Percentiles rank a stretch among this genome's conserved stretches.
These are phyloP conservation scores for Slavum lentiscoides DNA, from an alignment of 2,888 invertebrate genomes.

Conservation along the genomic window DNA sequence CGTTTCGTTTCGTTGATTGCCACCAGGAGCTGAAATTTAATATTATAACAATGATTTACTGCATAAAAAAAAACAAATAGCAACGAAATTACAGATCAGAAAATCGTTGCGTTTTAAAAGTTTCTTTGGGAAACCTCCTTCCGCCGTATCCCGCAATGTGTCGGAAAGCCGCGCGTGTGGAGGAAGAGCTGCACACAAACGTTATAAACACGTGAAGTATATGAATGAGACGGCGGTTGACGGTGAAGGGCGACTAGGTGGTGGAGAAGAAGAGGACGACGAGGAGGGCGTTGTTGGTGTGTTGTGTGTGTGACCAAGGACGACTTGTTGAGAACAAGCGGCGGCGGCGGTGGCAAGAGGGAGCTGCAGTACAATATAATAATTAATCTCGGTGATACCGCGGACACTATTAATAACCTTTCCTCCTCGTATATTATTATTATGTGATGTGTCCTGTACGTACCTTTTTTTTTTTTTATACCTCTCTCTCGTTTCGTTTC, in stretches of 20 bases:
- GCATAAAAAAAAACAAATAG: too few species aligned
- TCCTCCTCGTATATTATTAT: slow-evolving; percentile 25
- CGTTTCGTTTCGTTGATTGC: too few species aligned
- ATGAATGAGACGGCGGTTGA: background rate
- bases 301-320: slow-evolving; percentile 39
- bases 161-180: too few species aligned
- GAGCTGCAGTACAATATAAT: slow-evolving; percentile 34
- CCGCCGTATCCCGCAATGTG: too few species aligned
- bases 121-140: too few species aligned
- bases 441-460: background rate
- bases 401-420: slow-evolving; percentile 52
- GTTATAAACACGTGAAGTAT: background rate
- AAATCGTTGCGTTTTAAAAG: too few species aligned
- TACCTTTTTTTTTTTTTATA: slow-evolving; percentile 3
- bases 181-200: too few species aligned
- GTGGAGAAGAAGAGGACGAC: slow-evolving; percentile 40
- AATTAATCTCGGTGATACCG: slow-evolving; percentile 45
- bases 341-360: slow-evolving; percentile 20
- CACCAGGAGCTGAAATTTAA: too few species aligned
- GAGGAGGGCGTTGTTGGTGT: background rate
- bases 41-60: too few species aligned
- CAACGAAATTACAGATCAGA: too few species aligned
- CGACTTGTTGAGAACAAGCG: slow-evolving; percentile 48
- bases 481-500: slow-evolving; percentile 13
- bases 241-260: background rate